Percentiles rank a stretch among this genome's conserved stretches.
These are phyloP conservation scores for Eunapius fragilis DNA, from an alignment of 37 sponge, comb jelly and placozoan genomes.

Conservation along the genomic window DNA sequence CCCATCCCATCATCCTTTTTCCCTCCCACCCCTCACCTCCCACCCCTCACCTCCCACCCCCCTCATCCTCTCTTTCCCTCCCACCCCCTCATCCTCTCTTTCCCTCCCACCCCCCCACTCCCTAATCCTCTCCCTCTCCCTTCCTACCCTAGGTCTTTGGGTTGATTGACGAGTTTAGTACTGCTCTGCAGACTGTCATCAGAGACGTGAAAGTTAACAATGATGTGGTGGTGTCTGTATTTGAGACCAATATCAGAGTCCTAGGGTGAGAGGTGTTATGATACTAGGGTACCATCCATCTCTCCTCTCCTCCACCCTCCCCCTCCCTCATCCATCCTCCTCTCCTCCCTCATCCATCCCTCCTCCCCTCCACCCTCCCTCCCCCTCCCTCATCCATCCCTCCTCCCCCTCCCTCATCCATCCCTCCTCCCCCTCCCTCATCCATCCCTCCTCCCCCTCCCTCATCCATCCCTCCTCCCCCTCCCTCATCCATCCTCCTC, in stretches of 20 bases:
- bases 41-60: no score
- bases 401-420: no score
- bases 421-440: no score
- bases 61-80: no score
- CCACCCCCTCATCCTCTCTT: no score
- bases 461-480: neutral
- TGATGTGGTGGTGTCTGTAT: constrained; percentile 92
- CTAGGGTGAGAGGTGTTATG: constrained; percentile 71
- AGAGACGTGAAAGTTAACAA: constrained; percentile 77
- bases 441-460: neutral
- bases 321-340: neutral
- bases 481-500: no score
- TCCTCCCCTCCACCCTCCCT: no score
- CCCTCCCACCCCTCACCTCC: no score
- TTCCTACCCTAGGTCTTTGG: constrained; percentile 70
- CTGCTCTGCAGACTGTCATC: constrained; percentile 72
- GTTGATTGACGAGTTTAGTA: constrained; percentile 83
- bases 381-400: neutral
- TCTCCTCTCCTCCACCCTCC: neutral
- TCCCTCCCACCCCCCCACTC: no score
- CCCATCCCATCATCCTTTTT: no score
- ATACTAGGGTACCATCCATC: neutral
- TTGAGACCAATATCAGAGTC: constrained; percentile 97
- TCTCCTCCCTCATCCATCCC: neutral
- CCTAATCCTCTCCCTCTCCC: neutral